Evolutionary conservation across 1,140 invertebrate genomes (phyloP).

Genomic region (Bombus picipes): DNA sequence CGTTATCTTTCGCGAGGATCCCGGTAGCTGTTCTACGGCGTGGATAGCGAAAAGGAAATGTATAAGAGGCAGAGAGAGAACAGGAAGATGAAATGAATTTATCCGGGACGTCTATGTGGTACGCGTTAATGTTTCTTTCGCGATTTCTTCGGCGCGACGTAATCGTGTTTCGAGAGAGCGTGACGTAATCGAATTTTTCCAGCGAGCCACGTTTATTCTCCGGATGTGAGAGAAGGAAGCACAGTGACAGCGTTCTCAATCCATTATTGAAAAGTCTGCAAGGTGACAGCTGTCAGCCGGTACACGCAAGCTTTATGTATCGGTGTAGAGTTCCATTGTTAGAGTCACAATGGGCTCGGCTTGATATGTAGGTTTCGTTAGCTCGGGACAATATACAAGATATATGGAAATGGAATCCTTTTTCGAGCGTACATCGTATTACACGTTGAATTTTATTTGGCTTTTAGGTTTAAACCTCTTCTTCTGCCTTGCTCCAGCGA

Average conservation of each 20-base stretch:
- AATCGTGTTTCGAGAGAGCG: background rate
- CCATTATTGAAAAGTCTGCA: constrained; percentile 42
- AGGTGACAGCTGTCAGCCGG: constrained; percentile 46
- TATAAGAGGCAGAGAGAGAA: background rate
- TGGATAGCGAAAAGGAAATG: background rate
- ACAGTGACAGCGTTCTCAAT: background rate
- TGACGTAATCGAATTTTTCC: background rate
- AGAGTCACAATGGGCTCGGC: constrained; percentile 25
- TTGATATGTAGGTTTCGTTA: constrained; percentile 30
- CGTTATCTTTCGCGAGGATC: background rate
- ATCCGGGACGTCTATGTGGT: background rate
- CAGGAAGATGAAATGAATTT: background rate
- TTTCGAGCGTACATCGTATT: background rate
- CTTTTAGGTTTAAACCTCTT: background rate
- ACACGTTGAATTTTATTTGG: background rate
- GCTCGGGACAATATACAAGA: constrained; percentile 22
- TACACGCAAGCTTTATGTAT: constrained; percentile 30
- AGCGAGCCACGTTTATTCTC: background rate
- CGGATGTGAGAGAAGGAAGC: background rate
- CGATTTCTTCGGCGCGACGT: too few relatives aligned
- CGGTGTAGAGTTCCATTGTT: constrained; percentile 47
- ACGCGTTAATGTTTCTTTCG: constrained; percentile 1
- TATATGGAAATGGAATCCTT: constrained; percentile 25
- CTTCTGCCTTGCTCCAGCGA: background rate
- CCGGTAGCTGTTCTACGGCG: too few relatives aligned